Evolutionary conservation across 30 jellyfish, hydroid and myxozoan species (phyloP), one percentile per base, ranked within the genome.

Genomic region (Sanderia malayensis): DNA sequence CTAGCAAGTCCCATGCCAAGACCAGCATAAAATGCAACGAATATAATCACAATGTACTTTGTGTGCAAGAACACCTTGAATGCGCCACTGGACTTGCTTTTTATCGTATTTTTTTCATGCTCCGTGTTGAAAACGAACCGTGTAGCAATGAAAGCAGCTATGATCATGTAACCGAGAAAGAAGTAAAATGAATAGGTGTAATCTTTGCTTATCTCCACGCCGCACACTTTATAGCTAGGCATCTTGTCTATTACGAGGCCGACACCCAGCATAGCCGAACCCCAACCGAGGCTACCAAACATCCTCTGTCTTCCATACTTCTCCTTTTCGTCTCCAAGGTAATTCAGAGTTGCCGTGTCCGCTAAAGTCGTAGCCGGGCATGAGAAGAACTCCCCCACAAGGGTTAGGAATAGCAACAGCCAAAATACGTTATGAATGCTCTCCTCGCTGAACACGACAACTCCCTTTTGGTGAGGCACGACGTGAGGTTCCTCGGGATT

Each of bases 231-330:
- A 58, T 85, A 93, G 74, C 85, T 85, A 4, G 99, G 99, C 92
- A 93, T 80, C 8, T 85, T 78, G 65, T 93, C 99, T 31, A 93
- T 93, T 2, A 86, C 95, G 53, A 85, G 88, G 29, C 99, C 99
- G 46, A 93, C 99, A 3, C 68, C 55, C 63, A 93, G 70, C 99
- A 93, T 93, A 4, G 99, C 99, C 53, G 99, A 78, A 26, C 99
- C 99, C 99, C 99, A 93, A 1, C 99, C 99, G 27, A 93, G 77
- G 79, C 99, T 93, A 6, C 99, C 99, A 58, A 93, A 93, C 99
- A 93, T 93, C 29, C 99, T 49, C 41, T 93, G 99, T 46, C 99
- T 87, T 1, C 99, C 99, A 73, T 93, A 93, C 44, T 77, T 74
- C 44, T 93, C 99, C 72, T 93, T 85, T 28, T 85, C 58, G 13